Evolutionary conservation across 2,113 vertebrate species (phyloP), one percentile per base, ranked within the genome.

Genomic region (Nicator chloris): DNA sequence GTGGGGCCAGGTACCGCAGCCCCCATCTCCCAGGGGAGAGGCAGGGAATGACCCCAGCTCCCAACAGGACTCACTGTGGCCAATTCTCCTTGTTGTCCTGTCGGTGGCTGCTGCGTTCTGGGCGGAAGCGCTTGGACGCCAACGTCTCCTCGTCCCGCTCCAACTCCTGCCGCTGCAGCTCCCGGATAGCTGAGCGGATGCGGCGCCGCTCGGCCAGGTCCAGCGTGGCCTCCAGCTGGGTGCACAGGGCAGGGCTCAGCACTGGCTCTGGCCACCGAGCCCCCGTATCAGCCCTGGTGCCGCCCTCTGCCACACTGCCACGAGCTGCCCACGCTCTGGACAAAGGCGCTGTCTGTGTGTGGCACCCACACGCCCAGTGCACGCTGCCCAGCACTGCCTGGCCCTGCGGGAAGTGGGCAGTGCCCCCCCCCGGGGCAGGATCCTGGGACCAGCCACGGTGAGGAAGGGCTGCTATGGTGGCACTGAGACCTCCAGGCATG

Each of bases 1-100:
- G 69, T 0, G 8, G 23, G n/a, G 47, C 31, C 11, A 49, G 73
- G 13, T 35, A 42, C 9, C 0, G 0, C 49, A 86, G 37, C 7
- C 24, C 27, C 44, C 3, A 2, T 17, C 24, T 22, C 13, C n/a
- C 4, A 30, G 24, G 26, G 39, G 31, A 51, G 45, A 65, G 42
- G 49, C 5, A 15, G 15, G 15, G 16, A 49, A 35, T 1, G 23
- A 76, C 8, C n/a, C 15, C 47, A 31, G 40, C 35, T 70, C 35
- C 49, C 26, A 51, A 23, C 5, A 56, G 56, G 42, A 97, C 98
- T 97, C 97, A 99, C 99, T 97, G 98, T 47, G 98, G 98, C 97
- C 98, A 99, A 90, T 99, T 99, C 97, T 99, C 99, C 93, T 99
- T 99, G 98, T 99, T 90, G 37, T 99, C 99, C 68, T 97, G 98